Evolutionary conservation across 1,140 invertebrate genomes (phyloP), one percentile per base, ranked within the genome.

Genomic region (Thaumatotibia leucotreta): DNA sequence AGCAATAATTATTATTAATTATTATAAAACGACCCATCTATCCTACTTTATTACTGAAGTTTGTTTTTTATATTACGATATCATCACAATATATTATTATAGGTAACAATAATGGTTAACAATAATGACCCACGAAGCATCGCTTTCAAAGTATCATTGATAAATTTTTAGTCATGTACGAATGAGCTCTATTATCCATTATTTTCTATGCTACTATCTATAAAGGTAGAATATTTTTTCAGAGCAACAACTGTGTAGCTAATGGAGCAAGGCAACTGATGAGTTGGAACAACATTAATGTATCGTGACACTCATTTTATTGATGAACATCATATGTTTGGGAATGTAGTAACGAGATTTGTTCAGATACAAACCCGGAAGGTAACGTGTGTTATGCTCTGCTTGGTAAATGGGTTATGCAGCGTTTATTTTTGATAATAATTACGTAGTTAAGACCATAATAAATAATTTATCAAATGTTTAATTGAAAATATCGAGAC

Each of bases 281-380:
- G 52, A 58, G 9, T 58, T 24, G 52, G 52, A 58, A 58, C 52
- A 58, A 58, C 52, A 58, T 58, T 58, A 58, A 58, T 58, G 52
- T 58, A 58, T 58, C 52, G 52, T 58, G 52, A 58, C 27, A 58
- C 23, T 58, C 52, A 29, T 27, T 45, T 58, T 58, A 58, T 58
- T 58, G 52, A 58, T 58, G 52, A 31, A 27, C 52, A 58, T 58
- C 52, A 27, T 58, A 58, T 58, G n/a, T 58, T 58, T 58, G 29
- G 52, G 27, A 58, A 29, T 58, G 29, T 54, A 1, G n/a, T 58
- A 58, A 29, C 52, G 27, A 58, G n/a, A 58, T 45, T 45, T 20
- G 39, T 20, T 45, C 14, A 17, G 17, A 17, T 8, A 45, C 17
- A 5, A 45, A 45, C 39, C 39, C 39, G 39, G 39, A 45, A 45